Percentiles rank a stretch among this genome's conserved stretches.
phyloP scores from a whole-genome alignment of 2,888 invertebrate genomes.

The Cosmorhoe ocellata region DNA sequence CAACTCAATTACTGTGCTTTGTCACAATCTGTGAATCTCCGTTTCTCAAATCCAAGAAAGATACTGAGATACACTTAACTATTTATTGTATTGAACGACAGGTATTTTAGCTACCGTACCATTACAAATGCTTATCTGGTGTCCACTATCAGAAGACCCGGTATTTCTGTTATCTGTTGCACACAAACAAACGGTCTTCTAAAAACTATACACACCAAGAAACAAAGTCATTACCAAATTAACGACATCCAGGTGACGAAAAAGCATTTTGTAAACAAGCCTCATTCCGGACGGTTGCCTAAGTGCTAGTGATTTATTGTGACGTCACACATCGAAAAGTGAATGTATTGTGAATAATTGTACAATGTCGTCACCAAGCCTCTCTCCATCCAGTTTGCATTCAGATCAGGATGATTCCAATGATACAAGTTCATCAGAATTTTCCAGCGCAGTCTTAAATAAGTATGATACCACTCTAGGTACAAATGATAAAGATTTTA shows the following conservation, averaged over 20 bases:
- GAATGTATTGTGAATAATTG: conserved; percentile 14
- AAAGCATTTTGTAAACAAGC: conserved; percentile 78
- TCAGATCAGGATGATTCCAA: conserved; percentile 59
- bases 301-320: conserved; percentile 48
- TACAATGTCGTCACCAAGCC: conserved; percentile 59
- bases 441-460: conserved; percentile 44
- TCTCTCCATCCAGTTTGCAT: conserved; percentile 60
- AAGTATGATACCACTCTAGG: conserved; percentile 44
- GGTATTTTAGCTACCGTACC: conserved; percentile 74
- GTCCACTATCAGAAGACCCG: conserved; percentile 69
- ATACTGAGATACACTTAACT: background rate
- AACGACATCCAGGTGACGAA: conserved; percentile 77
- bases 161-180: conserved; percentile 75
- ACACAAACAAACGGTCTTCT: conserved; percentile 60
- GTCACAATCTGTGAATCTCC: too few species aligned
- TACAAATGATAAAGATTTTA: conserved; percentile 42
- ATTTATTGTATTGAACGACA: conserved; percentile 55
- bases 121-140: conserved; percentile 67
- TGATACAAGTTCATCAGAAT: conserved; percentile 57
- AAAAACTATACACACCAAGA: conserved; percentile 66
- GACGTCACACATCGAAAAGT: conserved; percentile 27
- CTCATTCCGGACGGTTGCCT: conserved; percentile 66
- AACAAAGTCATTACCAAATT: conserved; percentile 78
- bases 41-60: too few species aligned
- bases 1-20: too few species aligned